Percentiles rank a stretch among this genome's conserved stretches.
Evolutionary conservation across 2,888 invertebrate species (phyloP).

Genomic region (Cotesia congregata): DNA sequence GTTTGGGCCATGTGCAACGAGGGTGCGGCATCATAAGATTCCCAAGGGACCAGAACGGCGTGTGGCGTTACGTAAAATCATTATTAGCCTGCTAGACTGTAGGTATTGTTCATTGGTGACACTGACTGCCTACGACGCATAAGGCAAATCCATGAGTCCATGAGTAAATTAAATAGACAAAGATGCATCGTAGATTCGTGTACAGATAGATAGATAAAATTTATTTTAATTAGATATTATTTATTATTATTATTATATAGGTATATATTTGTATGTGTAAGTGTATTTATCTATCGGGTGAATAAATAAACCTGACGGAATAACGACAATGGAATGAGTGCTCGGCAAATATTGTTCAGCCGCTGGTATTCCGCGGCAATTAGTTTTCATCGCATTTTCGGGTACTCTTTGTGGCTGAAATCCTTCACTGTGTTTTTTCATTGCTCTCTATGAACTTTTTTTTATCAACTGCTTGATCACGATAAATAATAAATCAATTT

Average conservation of each 20-base stretch:
- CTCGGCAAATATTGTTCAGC: conserved; percentile 68
- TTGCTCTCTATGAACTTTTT: not conserved
- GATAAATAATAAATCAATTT: not conserved
- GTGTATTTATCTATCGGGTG: conserved; percentile 13
- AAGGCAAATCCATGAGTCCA: not conserved
- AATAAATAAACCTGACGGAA: conserved; percentile 37
- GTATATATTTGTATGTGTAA: not conserved
- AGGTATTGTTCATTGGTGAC: conserved; percentile 32
- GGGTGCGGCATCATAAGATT: conserved; percentile 69
- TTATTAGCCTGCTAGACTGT: conserved; percentile 62
- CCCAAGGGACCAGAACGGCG: conserved; percentile 68
- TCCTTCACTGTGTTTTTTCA: conserved; percentile 8
- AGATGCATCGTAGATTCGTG: conserved; percentile 3
- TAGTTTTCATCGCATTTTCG: conserved; percentile 31
- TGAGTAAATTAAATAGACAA: not conserved
- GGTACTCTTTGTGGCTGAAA: conserved; percentile 27
- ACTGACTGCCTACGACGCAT: not conserved
- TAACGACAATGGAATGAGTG: conserved; percentile 59
- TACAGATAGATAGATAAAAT: not conserved
- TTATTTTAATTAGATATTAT: no score
- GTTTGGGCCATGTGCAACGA: conserved; percentile 69
- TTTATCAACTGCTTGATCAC: not conserved
- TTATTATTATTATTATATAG: no score
- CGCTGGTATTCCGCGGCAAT: conserved; percentile 34
- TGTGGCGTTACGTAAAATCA: conserved; percentile 70